phyloP scores from a whole-genome alignment of 2,888 invertebrate species.

The Polyommatus icarus region DNA sequence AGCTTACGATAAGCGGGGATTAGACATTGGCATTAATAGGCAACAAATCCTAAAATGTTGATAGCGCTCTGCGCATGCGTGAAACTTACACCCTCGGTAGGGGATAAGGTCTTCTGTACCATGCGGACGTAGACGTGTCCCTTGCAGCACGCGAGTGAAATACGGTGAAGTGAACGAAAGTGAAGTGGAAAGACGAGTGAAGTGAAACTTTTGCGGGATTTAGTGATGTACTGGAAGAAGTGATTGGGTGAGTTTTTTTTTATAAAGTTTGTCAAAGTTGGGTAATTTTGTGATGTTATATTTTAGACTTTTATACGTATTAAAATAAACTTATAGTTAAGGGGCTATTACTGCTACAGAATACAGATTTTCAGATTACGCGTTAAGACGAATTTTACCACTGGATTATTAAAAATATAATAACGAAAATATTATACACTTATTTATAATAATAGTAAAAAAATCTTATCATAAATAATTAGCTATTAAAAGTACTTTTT shows the following conservation, averaged over 20 bases:
- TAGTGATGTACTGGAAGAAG: slow-evolving; percentile 39
- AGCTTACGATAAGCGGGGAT: slow-evolving; percentile 31
- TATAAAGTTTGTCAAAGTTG: not conserved
- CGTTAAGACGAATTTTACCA: too few relatives aligned
- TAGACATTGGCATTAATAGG: slow-evolving; percentile 39
- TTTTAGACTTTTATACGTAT: not conserved
- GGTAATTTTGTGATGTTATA: not conserved
- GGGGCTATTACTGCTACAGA: too few relatives aligned
- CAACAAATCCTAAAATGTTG: slow-evolving; percentile 38
- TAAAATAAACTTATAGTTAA: too few relatives aligned
- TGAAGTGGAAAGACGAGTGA: slow-evolving; percentile 39
- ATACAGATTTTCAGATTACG: too few relatives aligned
- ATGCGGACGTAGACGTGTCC: slow-evolving; percentile 35
- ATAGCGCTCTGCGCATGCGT: slow-evolving; percentile 37
- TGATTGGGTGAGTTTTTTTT: slow-evolving; percentile 38
- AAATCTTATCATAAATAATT: too few relatives aligned
- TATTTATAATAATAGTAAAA: too few relatives aligned
- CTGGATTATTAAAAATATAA: too few relatives aligned
- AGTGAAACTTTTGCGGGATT: slow-evolving; percentile 36
- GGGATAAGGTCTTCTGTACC: slow-evolving; percentile 37
- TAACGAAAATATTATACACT: too few relatives aligned
- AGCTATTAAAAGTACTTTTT: too few relatives aligned
- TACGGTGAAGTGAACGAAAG: slow-evolving; percentile 40
- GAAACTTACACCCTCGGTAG: slow-evolving; percentile 35
- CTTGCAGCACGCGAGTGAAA: slow-evolving; percentile 37